Evolutionary conservation across 2,888 invertebrate species (phyloP), one percentile per base, ranked within the genome.

Genomic region (Acanthosepion pharaonis): DNA sequence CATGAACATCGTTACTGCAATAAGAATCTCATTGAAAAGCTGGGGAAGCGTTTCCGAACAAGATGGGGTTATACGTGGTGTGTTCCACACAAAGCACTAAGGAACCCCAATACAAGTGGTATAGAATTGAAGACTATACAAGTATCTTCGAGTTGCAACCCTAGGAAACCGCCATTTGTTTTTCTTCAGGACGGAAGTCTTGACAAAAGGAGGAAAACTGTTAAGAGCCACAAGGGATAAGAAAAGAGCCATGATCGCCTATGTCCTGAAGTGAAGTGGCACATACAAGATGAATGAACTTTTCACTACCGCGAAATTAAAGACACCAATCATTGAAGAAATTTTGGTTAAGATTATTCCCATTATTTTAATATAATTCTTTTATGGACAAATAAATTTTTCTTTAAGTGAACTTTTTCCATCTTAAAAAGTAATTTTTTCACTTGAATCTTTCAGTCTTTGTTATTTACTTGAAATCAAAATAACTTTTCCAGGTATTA

Each of bases 41-140:
- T 25, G 4, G 51, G 51, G 8, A 93, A 93, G 18, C 53, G 6
- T 5, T 93, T 93, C 28, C 9, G 15, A 51, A 93, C 51, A 93
- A 28, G 93, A 28, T 93, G 93, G 93, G 93, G 93, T 51, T 93
- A 93, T 51, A 93, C 93, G n/a, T 53, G 51, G 53, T 93, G 93
- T 8, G 93, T 28, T 3, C 93, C 93, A 18, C 51, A 49, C 93
- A n/a, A 25, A 18, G 42, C 51, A 4, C 5, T 53, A 51, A n/a
- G n/a, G 93, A 25, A 51, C 8, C 5, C 23, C 53, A 9, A 25
- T 18, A 25, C 93, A 93, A 33, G 20, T 48, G 28, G 5, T n/a
- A 33, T 93, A 5, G 93, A 28, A 49, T 18, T 93, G 28, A 5
- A 5, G n/a, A 93, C 49, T 42, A 51, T 25, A 51, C 28, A 51